Percentiles rank a stretch among this genome's conserved stretches.
These are phyloP conservation scores for Eutrigla gurnardus DNA, from an alignment of 2,797 vertebrate genomes.

Conservation along the genomic window DNA sequence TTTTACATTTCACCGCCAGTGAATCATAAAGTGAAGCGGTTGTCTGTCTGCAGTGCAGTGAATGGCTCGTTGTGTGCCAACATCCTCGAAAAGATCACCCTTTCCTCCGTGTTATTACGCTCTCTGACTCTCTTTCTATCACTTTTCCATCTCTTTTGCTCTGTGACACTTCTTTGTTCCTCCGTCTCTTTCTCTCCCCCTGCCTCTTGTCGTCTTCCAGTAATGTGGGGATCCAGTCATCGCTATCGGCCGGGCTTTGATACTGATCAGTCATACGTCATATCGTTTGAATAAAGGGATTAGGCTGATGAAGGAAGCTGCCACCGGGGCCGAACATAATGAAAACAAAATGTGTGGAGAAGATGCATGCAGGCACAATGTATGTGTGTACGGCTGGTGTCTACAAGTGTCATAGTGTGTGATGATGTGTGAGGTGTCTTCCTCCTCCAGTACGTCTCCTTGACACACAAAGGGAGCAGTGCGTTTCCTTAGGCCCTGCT, in stretches of 20 bases:
- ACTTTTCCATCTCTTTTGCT: background rate
- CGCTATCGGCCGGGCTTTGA: slow-evolving; percentile 51
- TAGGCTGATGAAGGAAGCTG: slow-evolving; percentile 55
- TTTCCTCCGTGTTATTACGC: background rate
- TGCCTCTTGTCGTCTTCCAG: slow-evolving; percentile 41
- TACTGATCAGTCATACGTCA: slow-evolving; percentile 58
- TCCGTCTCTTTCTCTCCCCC: background rate
- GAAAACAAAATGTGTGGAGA: slow-evolving; percentile 28
- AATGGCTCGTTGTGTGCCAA: slow-evolving; percentile 22
- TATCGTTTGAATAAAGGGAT: slow-evolving; percentile 64
- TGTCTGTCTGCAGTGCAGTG: slow-evolving; percentile 31
- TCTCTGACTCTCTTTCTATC: slow-evolving; percentile 34
- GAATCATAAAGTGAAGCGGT: slow-evolving; percentile 13
- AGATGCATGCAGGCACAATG: slow-evolving; percentile 4
- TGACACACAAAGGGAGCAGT: slow-evolving; percentile 46
- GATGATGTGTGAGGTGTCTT: slow-evolving; percentile 48
- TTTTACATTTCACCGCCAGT: slow-evolving; percentile 16
- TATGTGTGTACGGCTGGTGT: slow-evolving; percentile 13
- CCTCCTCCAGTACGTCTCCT: slow-evolving; percentile 40
- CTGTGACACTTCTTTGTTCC: slow-evolving; percentile 10
- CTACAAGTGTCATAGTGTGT: slow-evolving; percentile 29
- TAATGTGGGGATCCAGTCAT: slow-evolving; percentile 45
- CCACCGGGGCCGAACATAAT: slow-evolving; percentile 34
- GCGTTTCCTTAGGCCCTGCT: slow-evolving; percentile 44
- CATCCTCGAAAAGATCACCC: slow-evolving; percentile 32